Base-by-base conservation (phyloP, 64 coral and sea anemone species). In the Dendronephthya gigantea region DNA sequence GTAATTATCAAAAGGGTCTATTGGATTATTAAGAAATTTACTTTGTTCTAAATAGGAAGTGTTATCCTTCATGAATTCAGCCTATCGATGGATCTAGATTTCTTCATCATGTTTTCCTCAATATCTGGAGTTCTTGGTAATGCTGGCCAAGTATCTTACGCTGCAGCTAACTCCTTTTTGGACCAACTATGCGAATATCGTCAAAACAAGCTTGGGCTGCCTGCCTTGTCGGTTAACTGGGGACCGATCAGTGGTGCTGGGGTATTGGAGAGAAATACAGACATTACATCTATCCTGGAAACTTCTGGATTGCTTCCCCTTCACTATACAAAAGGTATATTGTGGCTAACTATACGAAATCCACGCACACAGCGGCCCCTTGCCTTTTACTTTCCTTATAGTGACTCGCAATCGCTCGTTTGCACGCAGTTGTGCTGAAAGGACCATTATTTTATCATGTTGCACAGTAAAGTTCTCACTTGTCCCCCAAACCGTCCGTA, bases 51-150 rank as follows among this genome's bases (percentile, higher is more conserved):
- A 19, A 23, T 40, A 90, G 92, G 92, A 70, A 82, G 62, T 36
- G 66, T 82, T 45, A 32, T 93, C 27, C 81, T 93, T 11, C 92
- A 93, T 81, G 35, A 88, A 25, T 45, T 93, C 35, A 90, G 88
- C 40, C n/a, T 88, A 32, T 37, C 83, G 19, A 90, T 93, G 88
- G 85, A 90, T 50, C 79, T 93, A 17, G 92, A 93, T 47, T 93
- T 93, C 41, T 93, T 93, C 38, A 39, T 93, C 14, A 39, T 90
- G 81, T 93, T 93, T 62, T 93, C 92, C 1, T 93, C 92, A n/a
- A 47, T 90, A 7, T 15, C 92, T 14, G 86, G 84, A 6, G 39
- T 93, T 15, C 9, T 93, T 4, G 92, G 92, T n/a, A 90, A 90
- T 68, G 1, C 36, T 50, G 85, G 56, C 0, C 92, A 93, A 65